phyloP scores from a whole-genome alignment of 2,113 vertebrate species.

The Hydrolagus affinis region DNA sequence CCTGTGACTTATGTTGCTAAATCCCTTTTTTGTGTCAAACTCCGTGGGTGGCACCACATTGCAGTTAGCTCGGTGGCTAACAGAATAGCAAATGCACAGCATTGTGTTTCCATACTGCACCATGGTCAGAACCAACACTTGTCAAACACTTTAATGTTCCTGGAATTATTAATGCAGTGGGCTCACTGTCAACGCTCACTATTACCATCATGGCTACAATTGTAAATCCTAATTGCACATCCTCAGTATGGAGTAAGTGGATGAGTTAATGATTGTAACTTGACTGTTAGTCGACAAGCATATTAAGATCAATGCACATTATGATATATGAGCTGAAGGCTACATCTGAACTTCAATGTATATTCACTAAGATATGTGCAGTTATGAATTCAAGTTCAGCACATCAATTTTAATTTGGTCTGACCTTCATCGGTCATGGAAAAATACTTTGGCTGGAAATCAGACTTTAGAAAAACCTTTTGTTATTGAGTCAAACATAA shows the following conservation, averaged over 20 bases:
- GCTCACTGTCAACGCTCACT: not conserved
- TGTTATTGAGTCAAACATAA: not conserved
- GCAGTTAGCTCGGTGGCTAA: not conserved
- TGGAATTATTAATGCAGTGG: not conserved
- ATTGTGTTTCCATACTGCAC: not conserved
- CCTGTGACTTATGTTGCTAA: not conserved
- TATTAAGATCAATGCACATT: not conserved
- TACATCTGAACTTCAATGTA: not conserved
- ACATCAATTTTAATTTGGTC: not conserved
- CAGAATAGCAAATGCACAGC: no score
- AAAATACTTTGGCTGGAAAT: not conserved
- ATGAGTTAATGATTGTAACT: not conserved
- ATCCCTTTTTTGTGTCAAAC: slow-evolving; percentile 1
- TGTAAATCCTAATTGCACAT: not conserved
- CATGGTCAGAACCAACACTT: not conserved
- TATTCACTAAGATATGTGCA: not conserved
- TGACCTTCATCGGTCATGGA: not conserved
- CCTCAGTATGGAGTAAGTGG: not conserved
- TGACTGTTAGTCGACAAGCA: not conserved
- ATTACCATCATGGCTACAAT: not conserved
- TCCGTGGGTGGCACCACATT: slow-evolving; percentile 19
- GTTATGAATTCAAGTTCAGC: not conserved
- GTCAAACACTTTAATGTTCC: not conserved
- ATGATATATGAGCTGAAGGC: not conserved
- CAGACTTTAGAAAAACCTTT: not conserved